These are phyloP conservation scores for Oikopleura vanhoeffeni DNA, from an alignment of 23 tunicate species.

Conservation along the genomic window DNA sequence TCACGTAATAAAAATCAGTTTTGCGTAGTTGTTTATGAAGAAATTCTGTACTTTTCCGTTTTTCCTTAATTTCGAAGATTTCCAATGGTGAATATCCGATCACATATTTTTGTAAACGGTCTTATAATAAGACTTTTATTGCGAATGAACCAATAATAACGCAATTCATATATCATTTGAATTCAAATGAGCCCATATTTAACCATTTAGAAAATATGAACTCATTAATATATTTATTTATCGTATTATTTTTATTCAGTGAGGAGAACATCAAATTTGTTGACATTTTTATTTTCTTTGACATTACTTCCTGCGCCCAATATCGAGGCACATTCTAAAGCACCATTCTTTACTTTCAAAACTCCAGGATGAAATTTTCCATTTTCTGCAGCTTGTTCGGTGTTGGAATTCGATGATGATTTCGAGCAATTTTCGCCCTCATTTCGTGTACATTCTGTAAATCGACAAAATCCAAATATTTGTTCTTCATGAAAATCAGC, in stretches of 20 bases:
- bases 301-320: background rate
- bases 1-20: too few species aligned
- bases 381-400: background rate
- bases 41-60: too few species aligned
- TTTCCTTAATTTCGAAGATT: too few species aligned
- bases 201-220: too few species aligned
- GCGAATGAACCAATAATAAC: too few species aligned
- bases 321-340: background rate
- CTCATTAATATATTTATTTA: too few species aligned
- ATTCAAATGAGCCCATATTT: too few species aligned
- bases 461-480: background rate
- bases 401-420: background rate
- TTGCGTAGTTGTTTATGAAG: too few species aligned
- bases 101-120: too few species aligned
- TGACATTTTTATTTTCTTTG: background rate
- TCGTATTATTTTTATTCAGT: background rate
- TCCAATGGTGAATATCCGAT: too few species aligned
- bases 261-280: background rate
- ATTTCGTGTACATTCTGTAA: background rate
- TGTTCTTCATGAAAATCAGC: background rate
- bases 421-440: background rate
- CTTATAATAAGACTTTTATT: too few species aligned
- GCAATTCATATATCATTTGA: too few species aligned
- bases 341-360: background rate
- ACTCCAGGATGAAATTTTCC: background rate